phyloP scores from a whole-genome alignment of 2,888 invertebrate genomes.

The Ophion obscuratus region DNA sequence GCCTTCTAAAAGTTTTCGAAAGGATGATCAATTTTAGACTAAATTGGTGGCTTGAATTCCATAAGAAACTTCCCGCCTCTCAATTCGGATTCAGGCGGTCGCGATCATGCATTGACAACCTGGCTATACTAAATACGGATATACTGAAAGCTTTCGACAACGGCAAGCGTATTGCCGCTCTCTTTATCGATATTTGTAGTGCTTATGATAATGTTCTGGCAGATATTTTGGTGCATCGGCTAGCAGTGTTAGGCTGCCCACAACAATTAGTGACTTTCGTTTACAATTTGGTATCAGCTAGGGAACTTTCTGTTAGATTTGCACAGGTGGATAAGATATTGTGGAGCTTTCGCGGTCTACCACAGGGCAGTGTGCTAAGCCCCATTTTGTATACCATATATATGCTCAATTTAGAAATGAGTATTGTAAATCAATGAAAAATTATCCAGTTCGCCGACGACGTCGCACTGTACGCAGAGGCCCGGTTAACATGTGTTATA shows the following conservation, averaged over 20 bases:
- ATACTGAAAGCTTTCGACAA: not conserved
- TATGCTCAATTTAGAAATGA: not conserved
- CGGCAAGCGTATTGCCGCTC: not conserved
- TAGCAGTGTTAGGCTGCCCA: not conserved
- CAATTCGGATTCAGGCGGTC: conserved; percentile 24
- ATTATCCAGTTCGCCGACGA: conserved; percentile 13
- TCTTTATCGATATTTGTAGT: conserved; percentile 28
- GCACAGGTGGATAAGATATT: not conserved
- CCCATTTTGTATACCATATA: no score
- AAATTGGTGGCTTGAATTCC: conserved; percentile 40
- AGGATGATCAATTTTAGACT: conserved; percentile 46
- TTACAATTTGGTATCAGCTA: not conserved
- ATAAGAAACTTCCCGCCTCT: conserved; percentile 4
- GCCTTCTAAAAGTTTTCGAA: conserved; percentile 34
- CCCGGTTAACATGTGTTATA: not conserved
- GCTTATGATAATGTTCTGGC: conserved; percentile 7
- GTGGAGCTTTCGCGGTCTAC: not conserved
- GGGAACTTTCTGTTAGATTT: not conserved
- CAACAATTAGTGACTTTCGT: not conserved
- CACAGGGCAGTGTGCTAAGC: not conserved
- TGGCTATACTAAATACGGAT: not conserved
- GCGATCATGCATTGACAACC: not conserved
- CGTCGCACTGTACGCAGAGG: not conserved
- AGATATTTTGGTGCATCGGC: conserved; percentile 1
- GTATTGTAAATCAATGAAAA: not conserved